Conservation (phyloP, 2,113 vertebrate species). For the Oreochromis spilurus region DNA sequence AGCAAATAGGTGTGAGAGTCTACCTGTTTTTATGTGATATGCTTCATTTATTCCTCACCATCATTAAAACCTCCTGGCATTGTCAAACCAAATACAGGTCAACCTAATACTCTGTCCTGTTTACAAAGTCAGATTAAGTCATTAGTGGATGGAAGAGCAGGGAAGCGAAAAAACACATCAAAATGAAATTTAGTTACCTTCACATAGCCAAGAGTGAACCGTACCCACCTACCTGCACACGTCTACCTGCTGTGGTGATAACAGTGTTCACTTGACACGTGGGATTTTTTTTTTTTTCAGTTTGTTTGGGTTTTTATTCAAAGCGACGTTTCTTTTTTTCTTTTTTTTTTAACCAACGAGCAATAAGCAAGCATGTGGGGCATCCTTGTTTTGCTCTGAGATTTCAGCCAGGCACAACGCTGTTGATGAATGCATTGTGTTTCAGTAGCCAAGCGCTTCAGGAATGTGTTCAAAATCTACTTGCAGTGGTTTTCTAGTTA, state of each 20-base stretch:
- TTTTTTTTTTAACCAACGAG: background rate
- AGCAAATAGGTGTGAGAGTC: constrained; percentile 42
- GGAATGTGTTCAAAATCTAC: constrained; percentile 36
- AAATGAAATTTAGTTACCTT: background rate
- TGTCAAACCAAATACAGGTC: background rate
- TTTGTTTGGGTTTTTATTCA: background rate
- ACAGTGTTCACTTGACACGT: background rate
- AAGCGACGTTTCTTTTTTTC: background rate
- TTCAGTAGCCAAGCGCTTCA: constrained; percentile 30
- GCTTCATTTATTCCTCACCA: constrained; percentile 17
- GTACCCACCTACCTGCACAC: background rate
- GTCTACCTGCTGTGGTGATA: background rate
- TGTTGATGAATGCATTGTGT: constrained; percentile 56
- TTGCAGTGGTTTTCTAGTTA: background rate
- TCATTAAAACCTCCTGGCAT: background rate
- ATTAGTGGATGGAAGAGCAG: background rate
- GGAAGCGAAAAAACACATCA: background rate
- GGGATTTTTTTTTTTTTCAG: background rate
- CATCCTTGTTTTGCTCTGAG: constrained; percentile 35
- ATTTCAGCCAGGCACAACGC: constrained; percentile 32
- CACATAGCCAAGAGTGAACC: background rate
- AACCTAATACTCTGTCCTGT: background rate
- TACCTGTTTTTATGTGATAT: constrained; percentile 25
- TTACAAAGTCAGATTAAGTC: background rate
- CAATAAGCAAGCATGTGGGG: background rate